Conservation (phyloP, 2,888 invertebrate genomes). For the Cerastoderma edule region DNA sequence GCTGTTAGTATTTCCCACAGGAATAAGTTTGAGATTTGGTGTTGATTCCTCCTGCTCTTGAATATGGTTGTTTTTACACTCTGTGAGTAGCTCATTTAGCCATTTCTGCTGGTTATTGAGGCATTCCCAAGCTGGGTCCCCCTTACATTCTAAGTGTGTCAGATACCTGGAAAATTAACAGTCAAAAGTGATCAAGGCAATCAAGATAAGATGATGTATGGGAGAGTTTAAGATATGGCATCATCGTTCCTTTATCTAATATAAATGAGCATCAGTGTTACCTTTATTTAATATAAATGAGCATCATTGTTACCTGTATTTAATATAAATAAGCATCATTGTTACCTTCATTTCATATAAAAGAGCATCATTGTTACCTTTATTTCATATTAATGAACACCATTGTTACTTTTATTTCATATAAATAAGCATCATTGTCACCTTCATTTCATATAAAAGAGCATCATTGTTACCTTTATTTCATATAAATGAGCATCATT, state of each 20-base stretch:
- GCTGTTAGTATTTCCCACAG: constrained; percentile 21
- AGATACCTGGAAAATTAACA: constrained; percentile 73
- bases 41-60: constrained; percentile 49
- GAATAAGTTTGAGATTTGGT: constrained; percentile 18
- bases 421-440: not conserved
- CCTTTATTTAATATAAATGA: not conserved
- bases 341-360: not conserved
- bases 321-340: no score
- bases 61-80: constrained; percentile 88
- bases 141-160: constrained; percentile 85
- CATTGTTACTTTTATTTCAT: not conserved
- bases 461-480: not conserved
- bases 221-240: no score
- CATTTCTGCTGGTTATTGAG: constrained; percentile 93
- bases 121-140: constrained; percentile 98
- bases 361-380: not conserved
- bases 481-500: not conserved
- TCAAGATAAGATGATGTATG: no score
- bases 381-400: no score
- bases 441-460: no score
- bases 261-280: no score
- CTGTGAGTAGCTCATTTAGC: constrained; percentile 84
- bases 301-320: not conserved
- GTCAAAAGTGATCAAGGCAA: no score
- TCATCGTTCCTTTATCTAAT: no score